Evolutionary conservation across 2,113 vertebrate species (phyloP).

Genomic region (Pseudopodoces humilis): DNA sequence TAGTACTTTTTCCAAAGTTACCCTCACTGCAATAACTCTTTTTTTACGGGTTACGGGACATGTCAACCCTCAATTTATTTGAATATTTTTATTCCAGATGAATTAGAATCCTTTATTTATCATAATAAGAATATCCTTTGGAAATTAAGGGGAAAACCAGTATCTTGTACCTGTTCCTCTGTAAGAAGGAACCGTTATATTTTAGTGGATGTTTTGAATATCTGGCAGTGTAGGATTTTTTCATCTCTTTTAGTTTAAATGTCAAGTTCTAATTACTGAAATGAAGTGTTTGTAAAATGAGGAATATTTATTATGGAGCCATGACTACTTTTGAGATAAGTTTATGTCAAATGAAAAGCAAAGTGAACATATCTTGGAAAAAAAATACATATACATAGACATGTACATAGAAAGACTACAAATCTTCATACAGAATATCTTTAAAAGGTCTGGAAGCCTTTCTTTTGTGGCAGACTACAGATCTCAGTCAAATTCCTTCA

Average conservation of each 20-base stretch:
- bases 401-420: background rate
- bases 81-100: background rate
- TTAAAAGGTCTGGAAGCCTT: background rate
- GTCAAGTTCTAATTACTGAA: slow-evolving; percentile 13
- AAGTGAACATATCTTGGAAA: background rate
- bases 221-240: background rate
- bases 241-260: background rate
- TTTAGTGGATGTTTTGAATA: background rate
- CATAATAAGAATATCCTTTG: background rate
- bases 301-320: background rate
- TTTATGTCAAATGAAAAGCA: background rate
- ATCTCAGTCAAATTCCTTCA: background rate
- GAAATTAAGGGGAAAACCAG: background rate
- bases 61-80: background rate
- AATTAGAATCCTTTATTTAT: background rate
- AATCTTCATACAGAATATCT: background rate
- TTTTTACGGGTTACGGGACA: no score
- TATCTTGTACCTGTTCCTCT: background rate
- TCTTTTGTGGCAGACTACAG: background rate
- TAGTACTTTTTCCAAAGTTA: background rate
- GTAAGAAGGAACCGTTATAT: background rate
- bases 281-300: background rate
- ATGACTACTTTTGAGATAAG: background rate
- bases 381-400: background rate
- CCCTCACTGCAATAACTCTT: no score